A percentile compares a stretch with the other conserved stretches of the same genome.
Conservation (phyloP, 1,140 invertebrate species). For the Dreissena polymorpha region DNA sequence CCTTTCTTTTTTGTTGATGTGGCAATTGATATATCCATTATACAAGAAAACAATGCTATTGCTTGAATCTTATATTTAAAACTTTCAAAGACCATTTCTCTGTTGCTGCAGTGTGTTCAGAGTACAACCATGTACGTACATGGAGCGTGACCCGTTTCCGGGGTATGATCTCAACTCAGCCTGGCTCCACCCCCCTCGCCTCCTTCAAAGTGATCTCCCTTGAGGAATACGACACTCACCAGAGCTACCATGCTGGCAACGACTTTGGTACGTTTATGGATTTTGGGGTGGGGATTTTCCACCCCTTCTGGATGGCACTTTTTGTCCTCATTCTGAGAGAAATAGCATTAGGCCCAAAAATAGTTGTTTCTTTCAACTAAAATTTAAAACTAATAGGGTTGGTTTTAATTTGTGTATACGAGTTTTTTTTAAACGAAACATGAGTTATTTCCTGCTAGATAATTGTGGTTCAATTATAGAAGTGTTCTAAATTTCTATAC, state of each 20-base stretch:
- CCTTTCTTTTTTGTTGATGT: too few relatives aligned
- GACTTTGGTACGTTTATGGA: conserved; percentile 85
- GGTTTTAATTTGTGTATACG: too few relatives aligned
- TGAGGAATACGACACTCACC: conserved; percentile 90
- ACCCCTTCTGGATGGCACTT: neutral
- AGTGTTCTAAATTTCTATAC: too few relatives aligned
- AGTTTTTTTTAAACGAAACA: too few relatives aligned
- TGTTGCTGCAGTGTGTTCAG: conserved; percentile 89
- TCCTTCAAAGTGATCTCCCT: conserved; percentile 97
- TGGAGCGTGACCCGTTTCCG: conserved; percentile 98
- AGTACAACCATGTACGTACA: conserved; percentile 98
- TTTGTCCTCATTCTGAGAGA: conserved; percentile 22
- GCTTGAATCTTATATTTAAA: too few relatives aligned
- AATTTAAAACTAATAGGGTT: too few relatives aligned
- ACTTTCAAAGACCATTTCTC: too few relatives aligned
- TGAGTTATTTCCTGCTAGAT: too few relatives aligned
- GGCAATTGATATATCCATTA: too few relatives aligned
- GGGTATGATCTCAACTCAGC: conserved; percentile 97
- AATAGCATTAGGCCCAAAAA: neutral
- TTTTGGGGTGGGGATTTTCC: neutral
- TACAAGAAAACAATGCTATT: too few relatives aligned
- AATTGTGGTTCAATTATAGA: too few relatives aligned
- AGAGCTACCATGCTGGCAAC: conserved; percentile 88
- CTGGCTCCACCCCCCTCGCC: conserved; percentile 96
- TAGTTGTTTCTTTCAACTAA: too few relatives aligned